These are phyloP conservation scores for Morinoia aosen DNA, from an alignment of 2,888 invertebrate genomes.

Conservation along the genomic window DNA sequence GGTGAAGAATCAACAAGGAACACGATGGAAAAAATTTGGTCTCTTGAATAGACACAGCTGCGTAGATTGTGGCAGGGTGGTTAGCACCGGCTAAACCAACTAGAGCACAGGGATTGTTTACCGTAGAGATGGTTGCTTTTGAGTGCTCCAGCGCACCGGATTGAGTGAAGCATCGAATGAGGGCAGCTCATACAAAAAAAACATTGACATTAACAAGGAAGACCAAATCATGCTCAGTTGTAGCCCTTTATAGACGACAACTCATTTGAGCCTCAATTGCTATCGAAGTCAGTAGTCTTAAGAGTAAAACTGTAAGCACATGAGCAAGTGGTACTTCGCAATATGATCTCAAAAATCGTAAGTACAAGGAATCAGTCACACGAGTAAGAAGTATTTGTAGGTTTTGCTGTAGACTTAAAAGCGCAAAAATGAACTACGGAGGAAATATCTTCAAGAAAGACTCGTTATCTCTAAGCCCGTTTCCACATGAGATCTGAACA, in stretches of 20 bases:
- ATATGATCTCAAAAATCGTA: background rate
- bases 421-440: background rate
- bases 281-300: too few species aligned
- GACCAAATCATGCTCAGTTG: background rate
- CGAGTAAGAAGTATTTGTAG: background rate
- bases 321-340: background rate
- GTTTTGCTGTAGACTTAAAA: background rate
- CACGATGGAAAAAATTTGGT: background rate
- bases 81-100: background rate
- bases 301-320: background rate
- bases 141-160: background rate
- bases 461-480: background rate
- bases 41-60: background rate
- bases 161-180: background rate
- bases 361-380: background rate
- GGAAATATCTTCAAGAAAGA: background rate
- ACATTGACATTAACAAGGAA: background rate
- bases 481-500: background rate
- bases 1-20: background rate
- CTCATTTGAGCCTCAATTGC: too few species aligned
- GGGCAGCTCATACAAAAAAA: background rate
- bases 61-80: background rate
- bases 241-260: too few species aligned
- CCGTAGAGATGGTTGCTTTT: background rate
- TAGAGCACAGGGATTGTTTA: background rate